These are phyloP conservation scores for Mya arenaria DNA, from an alignment of 1,140 invertebrate species.

Conservation along the genomic window DNA sequence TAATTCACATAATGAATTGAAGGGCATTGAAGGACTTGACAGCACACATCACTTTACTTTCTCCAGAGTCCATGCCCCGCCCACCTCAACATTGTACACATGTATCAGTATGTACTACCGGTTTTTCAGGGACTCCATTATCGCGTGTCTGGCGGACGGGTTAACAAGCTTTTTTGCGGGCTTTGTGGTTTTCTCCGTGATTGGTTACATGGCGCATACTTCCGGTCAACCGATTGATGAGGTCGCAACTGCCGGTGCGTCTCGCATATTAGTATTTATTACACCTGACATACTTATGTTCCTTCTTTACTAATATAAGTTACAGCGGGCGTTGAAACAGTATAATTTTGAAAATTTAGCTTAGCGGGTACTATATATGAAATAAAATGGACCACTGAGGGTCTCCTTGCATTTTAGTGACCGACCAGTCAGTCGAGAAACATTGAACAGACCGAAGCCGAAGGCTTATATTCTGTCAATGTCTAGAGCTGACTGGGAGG, in stretches of 20 bases:
- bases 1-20: no score
- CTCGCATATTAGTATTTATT: constrained; percentile 85
- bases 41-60: no score
- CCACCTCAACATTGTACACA: no score
- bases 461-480: neutral
- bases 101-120: no score
- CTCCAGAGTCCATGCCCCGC: no score
- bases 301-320: no score
- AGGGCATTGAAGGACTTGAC: no score
- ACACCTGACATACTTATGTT: no score
- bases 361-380: no score
- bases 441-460: neutral
- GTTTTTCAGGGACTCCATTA: constrained; percentile 85
- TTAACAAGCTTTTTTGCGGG: constrained; percentile 95
- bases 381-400: neutral
- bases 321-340: no score
- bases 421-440: neutral
- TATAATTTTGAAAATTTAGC: no score
- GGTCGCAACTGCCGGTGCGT: constrained; percentile 91
- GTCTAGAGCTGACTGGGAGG: neutral
- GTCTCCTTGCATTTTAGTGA: neutral
- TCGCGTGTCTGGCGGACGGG: constrained; percentile 86
- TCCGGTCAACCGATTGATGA: constrained; percentile 87
- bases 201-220: constrained; percentile 83
- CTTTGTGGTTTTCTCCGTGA: constrained; percentile 93